phyloP scores from a whole-genome alignment of 1,140 invertebrate genomes.

The Apis dorsata region DNA sequence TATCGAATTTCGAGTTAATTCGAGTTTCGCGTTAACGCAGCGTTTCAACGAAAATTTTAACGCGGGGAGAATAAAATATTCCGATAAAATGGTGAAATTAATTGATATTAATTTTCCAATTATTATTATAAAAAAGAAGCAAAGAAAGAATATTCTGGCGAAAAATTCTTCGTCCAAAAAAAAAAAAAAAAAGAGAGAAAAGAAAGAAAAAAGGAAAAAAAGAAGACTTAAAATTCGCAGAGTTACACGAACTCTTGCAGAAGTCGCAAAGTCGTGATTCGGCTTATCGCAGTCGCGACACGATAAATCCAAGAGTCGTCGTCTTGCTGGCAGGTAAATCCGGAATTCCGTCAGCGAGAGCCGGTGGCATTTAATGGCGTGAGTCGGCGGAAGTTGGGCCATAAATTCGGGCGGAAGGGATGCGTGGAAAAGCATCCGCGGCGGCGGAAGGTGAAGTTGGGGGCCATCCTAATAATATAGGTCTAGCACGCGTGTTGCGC shows the following conservation, averaged over 20 bases:
- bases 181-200: too few species aligned
- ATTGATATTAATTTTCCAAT: not conserved
- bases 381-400: conserved; percentile 6
- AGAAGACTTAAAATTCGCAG: too few species aligned
- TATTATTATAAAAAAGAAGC: not conserved
- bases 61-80: not conserved
- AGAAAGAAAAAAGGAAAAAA: too few species aligned
- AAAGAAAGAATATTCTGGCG: not conserved
- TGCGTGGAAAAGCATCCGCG: conserved; percentile 28
- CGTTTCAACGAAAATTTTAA: not conserved
- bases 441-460: conserved; percentile 13
- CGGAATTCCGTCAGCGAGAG: conserved; percentile 4
- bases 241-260: too few species aligned
- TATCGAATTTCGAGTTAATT: not conserved
- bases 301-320: not conserved
- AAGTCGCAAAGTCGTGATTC: not conserved
- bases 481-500: conserved; percentile 2
- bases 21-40: not conserved
- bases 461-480: conserved; percentile 39
- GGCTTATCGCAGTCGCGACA: not conserved
- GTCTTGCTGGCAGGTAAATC: not conserved
- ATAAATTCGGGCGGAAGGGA: conserved; percentile 28
- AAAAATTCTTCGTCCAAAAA: too few species aligned
- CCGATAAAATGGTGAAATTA: not conserved
- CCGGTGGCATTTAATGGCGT: conserved; percentile 20